Percentiles rank a stretch among this genome's conserved stretches.
Evolutionary conservation across 2,888 invertebrate genomes (phyloP).

Genomic region (Phrixothrix hirtus): DNA sequence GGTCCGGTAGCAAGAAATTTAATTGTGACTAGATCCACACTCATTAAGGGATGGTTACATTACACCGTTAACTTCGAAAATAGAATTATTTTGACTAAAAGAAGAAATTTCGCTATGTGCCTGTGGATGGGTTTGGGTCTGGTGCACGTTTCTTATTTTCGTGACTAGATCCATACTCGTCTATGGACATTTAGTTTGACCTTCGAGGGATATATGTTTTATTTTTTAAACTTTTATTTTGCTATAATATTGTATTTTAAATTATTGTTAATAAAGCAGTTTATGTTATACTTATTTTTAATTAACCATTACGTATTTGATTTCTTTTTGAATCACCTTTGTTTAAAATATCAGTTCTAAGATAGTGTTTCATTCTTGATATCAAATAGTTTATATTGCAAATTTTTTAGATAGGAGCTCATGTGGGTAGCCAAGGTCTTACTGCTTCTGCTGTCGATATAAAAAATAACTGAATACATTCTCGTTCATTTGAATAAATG

Average conservation of each 20-base stretch:
- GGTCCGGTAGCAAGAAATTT: slow-evolving; percentile 69
- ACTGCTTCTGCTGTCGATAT: no score
- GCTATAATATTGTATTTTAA: no score
- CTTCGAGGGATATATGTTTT: neutral
- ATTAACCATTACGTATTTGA: no score
- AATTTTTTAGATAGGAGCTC: slow-evolving; percentile 11
- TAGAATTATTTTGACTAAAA: neutral
- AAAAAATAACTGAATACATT: no score
- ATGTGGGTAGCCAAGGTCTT: no score
- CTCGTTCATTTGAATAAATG: no score
- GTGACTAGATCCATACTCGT: slow-evolving; percentile 92
- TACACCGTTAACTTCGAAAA: neutral
- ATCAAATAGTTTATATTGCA: neutral
- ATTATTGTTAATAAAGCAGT: no score
- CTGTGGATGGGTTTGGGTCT: slow-evolving; percentile 83
- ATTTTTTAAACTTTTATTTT: no score
- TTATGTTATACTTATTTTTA: no score
- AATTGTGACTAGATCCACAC: slow-evolving; percentile 87
- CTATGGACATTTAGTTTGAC: slow-evolving; percentile 62
- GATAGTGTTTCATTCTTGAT: no score
- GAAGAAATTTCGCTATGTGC: slow-evolving; percentile 40
- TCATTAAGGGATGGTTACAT: slow-evolving; percentile 69
- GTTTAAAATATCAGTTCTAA: no score
- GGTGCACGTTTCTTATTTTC: slow-evolving; percentile 66
- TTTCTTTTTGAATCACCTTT: no score